Evolutionary conservation across 2,113 vertebrate genomes (phyloP), one percentile per base, ranked within the genome.

Genomic region (Charina bottae): DNA sequence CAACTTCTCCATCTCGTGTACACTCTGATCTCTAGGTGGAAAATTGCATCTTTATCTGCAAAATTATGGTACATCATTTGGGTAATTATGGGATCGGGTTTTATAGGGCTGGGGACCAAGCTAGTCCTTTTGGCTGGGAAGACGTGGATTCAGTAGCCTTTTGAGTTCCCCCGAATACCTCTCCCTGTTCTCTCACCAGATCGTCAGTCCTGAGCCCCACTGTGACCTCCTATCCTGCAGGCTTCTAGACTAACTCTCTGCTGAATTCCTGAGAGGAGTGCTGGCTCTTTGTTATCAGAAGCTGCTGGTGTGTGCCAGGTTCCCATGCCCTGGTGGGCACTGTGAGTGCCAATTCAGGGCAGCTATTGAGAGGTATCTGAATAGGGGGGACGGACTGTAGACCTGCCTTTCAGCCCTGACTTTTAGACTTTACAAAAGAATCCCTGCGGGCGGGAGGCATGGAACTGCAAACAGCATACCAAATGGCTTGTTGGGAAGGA

Each of bases 351-450:
- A 92, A 87, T 78, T 92, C 87, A 89, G 91, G 87, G 91, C 91
- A 89, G 91, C 91, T 92, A 92, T 92, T 92, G 91, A 92, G 91
- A 89, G 91, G 91, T 62, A 15, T 42, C 49, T 92, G 91, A 92
- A 92, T 92, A 92, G 91, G 49, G 72, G 88, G 91, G 91, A 89
- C 62, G 91, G 91, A 83, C 91, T 92, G 37, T 83, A 87, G 91
- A 89, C 91, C 91, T 92, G 91, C 87, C 86, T 92, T 92, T 92
- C 91, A 92, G 91, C 91, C 91, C 58, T 92, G 87, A 92, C 91
- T 92, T 92, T 89, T 92, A 89, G 91, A 92, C 91, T 92, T 92
- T 89, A 92, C 91, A 92, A 92, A 92, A 49, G 91, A 89, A 78
- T 84, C 87, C 88, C 53, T 89, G 68, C 87, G 89, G 72, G 91